phyloP scores from a whole-genome alignment of 1,140 invertebrate species.

The Heterodera schachtii region DNA sequence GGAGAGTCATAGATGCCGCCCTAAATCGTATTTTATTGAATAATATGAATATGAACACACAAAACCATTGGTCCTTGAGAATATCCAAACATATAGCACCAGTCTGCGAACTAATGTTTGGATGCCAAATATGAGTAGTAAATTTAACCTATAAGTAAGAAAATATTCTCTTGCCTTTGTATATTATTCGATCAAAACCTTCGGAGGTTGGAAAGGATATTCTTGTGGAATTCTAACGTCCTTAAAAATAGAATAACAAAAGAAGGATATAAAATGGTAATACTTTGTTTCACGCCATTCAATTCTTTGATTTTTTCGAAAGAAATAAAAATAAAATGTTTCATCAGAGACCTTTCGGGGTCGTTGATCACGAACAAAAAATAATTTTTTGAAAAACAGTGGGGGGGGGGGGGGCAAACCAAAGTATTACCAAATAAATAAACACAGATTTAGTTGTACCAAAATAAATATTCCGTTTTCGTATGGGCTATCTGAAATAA shows the following conservation, averaged over 20 bases:
- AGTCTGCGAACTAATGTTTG: slow-evolving; percentile 97
- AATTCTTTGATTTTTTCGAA: no score
- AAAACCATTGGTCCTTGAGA: slow-evolving; percentile 93
- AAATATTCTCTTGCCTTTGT: background rate
- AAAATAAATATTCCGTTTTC: slow-evolving; percentile 40
- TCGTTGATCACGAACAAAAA: no score
- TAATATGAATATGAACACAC: no score
- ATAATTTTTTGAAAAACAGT: no score
- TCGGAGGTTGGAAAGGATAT: slow-evolving; percentile 98
- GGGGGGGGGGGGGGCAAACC: no score
- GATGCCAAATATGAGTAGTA: slow-evolving; percentile 98
- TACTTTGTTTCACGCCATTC: no score
- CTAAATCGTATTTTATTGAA: slow-evolving; percentile 64
- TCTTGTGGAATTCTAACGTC: slow-evolving; percentile 98
- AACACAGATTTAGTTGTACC: slow-evolving; percentile 17
- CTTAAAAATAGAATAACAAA: slow-evolving; percentile 73
- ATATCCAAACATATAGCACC: slow-evolving; percentile 99
- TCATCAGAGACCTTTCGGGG: no score
- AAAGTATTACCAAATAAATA: slow-evolving; percentile 73
- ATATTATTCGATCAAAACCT: slow-evolving; percentile 72
- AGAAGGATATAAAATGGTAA: no score
- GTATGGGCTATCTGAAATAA: slow-evolving; percentile 42
- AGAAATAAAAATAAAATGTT: no score
- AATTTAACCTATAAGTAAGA: slow-evolving; percentile 72
- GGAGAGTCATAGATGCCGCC: slow-evolving; percentile 96